Conservation (phyloP, 2,888 invertebrate species). For the Meganola albula region DNA sequence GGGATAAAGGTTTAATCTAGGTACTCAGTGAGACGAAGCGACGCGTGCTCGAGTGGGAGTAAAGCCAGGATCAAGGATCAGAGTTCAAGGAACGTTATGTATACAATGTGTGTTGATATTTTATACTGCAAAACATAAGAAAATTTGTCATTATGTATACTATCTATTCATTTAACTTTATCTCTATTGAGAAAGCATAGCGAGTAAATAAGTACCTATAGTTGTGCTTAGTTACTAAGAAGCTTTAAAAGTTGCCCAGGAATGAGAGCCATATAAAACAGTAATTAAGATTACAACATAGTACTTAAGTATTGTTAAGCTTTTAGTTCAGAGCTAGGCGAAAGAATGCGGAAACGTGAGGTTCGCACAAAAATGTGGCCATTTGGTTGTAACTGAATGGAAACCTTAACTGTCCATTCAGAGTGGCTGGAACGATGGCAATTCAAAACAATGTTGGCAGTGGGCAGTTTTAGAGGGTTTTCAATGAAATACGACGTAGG, state of each 20-base stretch:
- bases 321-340: slow-evolving; percentile 25
- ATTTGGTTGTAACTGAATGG: slow-evolving; percentile 62
- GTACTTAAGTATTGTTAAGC: slow-evolving; percentile 28
- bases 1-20: too few species aligned
- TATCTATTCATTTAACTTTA: background rate
- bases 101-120: too few species aligned
- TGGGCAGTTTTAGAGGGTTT: slow-evolving; percentile 38
- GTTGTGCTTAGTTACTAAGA: too few species aligned
- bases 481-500: slow-evolving; percentile 41
- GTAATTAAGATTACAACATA: slow-evolving; percentile 20
- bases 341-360: slow-evolving; percentile 59
- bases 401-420: slow-evolving; percentile 64
- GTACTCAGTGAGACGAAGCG: slow-evolving; percentile 14
- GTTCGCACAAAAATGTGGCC: slow-evolving; percentile 53
- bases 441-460: slow-evolving; percentile 56
- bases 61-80: slow-evolving; percentile 20
- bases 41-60: slow-evolving; percentile 50
- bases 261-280: slow-evolving; percentile 16
- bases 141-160: too few species aligned
- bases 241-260: slow-evolving; percentile 1
- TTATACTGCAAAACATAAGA: too few species aligned
- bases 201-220: too few species aligned
- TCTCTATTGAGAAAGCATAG: too few species aligned
- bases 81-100: too few species aligned
- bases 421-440: slow-evolving; percentile 40